Percentiles rank a stretch among this genome's conserved stretches.
Evolutionary conservation across 2,888 invertebrate species (phyloP).

Genomic region (Tinea semifulvella): DNA sequence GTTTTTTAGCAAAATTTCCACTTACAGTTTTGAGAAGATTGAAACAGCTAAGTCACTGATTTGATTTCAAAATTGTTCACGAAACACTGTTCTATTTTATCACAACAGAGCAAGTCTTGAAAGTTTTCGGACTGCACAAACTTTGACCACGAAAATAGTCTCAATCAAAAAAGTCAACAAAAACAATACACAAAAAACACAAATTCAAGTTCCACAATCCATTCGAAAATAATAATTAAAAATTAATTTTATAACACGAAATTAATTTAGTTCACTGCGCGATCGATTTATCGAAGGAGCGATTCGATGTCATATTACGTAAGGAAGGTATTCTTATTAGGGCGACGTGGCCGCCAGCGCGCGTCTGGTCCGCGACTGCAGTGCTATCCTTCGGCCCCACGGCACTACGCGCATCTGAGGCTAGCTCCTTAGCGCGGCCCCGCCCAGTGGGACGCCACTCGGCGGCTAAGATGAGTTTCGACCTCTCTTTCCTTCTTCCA

Average conservation of each 20-base stretch:
- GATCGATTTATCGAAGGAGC: constrained; percentile 54
- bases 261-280: constrained; percentile 46
- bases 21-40: no score
- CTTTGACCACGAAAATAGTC: neutral
- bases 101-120: neutral
- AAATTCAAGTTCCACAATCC: constrained; percentile 20
- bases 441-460: constrained; percentile 70
- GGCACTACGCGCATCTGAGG: constrained; percentile 71
- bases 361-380: constrained; percentile 48
- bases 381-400: constrained; percentile 69
- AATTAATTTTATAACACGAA: constrained; percentile 28
- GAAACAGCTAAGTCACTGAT: constrained; percentile 2
- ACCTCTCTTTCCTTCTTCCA: constrained; percentile 48
- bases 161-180: constrained; percentile 7
- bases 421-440: constrained; percentile 66
- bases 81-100: neutral
- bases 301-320: constrained; percentile 56
- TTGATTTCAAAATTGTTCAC: constrained; percentile 5
- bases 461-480: constrained; percentile 62
- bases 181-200: constrained; percentile 26
- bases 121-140: neutral
- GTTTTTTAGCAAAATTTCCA: no score
- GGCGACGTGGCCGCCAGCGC: constrained; percentile 50
- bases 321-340: constrained; percentile 36
- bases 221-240: constrained; percentile 14